A percentile compares a stretch with the other conserved stretches of the same genome.
Conservation (phyloP, 2,113 vertebrate species). For the Psilopsiagon aurifrons region DNA sequence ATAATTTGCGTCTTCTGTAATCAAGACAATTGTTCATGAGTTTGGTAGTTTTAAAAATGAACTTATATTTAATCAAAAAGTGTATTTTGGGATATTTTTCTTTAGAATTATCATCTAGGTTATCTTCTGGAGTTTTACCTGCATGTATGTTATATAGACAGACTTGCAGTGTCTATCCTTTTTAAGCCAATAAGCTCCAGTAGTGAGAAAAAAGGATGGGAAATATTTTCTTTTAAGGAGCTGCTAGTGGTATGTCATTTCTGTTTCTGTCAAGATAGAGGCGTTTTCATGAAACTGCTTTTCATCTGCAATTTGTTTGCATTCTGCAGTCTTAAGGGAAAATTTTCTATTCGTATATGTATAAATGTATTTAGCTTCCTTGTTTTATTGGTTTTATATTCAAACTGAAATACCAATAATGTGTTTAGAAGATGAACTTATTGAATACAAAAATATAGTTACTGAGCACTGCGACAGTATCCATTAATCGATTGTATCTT, state of each 20-base stretch:
- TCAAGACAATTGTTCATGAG: not conserved
- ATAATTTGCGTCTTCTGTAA: not conserved
- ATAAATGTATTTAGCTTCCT: not conserved
- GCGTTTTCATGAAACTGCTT: not conserved
- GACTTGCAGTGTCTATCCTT: not conserved
- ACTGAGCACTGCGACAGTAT: not conserved
- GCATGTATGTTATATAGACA: not conserved
- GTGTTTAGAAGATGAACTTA: not conserved
- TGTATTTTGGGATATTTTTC: not conserved
- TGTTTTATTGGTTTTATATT: not conserved
- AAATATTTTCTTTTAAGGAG: not conserved
- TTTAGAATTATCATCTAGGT: not conserved
- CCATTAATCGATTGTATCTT: not conserved
- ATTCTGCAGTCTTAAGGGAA: not conserved
- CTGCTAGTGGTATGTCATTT: not conserved
- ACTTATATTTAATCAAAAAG: not conserved
- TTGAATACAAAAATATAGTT: not conserved
- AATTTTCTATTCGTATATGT: not conserved
- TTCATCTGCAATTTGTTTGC: not conserved
- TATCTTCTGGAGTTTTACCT: not conserved
- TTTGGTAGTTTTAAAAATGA: not conserved
- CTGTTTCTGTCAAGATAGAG: not conserved
- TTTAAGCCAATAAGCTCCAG: not conserved
- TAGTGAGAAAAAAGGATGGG: not conserved
- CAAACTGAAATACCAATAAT: not conserved